Conservation (phyloP, 2,888 invertebrate species). For the Geophilus truncorum region DNA sequence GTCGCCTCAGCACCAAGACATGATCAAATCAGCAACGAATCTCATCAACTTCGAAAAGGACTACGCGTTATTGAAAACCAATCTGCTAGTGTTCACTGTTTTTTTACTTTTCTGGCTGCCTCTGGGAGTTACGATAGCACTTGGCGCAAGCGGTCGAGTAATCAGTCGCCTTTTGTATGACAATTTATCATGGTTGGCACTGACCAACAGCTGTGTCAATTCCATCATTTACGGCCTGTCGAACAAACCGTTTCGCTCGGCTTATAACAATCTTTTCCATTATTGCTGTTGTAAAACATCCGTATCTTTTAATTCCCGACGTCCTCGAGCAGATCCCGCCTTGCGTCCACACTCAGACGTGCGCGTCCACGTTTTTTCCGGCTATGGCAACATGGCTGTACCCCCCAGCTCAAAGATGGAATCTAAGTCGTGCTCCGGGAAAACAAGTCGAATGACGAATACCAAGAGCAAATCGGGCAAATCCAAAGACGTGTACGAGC, state of each 20-base stretch:
- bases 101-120: constrained; percentile 65
- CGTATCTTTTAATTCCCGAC: constrained; percentile 56
- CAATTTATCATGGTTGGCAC: constrained; percentile 63
- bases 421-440: constrained; percentile 40
- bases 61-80: constrained; percentile 58
- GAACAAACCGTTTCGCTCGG: constrained; percentile 64
- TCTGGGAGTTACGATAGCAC: constrained; percentile 58
- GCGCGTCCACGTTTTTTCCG: constrained; percentile 68
- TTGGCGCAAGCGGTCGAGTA: constrained; percentile 48
- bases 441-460: background rate
- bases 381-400: constrained; percentile 58
- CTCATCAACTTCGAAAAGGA: constrained; percentile 61
- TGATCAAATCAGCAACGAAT: constrained; percentile 51
- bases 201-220: constrained; percentile 64
- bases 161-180: constrained; percentile 53
- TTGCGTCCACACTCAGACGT: constrained; percentile 58
- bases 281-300: constrained; percentile 76
- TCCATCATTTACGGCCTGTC: constrained; percentile 61
- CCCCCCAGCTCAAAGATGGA: constrained; percentile 40
- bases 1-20: constrained; percentile 27
- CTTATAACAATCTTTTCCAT: constrained; percentile 67
- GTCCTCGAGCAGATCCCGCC: constrained; percentile 39
- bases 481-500: constrained; percentile 40
- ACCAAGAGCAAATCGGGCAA: background rate
- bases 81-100: constrained; percentile 60